A percentile compares a stretch with the other conserved stretches of the same genome.
These are phyloP conservation scores for Lasioglossum baleicum DNA, from an alignment of 1,140 invertebrate species.

Conservation along the genomic window DNA sequence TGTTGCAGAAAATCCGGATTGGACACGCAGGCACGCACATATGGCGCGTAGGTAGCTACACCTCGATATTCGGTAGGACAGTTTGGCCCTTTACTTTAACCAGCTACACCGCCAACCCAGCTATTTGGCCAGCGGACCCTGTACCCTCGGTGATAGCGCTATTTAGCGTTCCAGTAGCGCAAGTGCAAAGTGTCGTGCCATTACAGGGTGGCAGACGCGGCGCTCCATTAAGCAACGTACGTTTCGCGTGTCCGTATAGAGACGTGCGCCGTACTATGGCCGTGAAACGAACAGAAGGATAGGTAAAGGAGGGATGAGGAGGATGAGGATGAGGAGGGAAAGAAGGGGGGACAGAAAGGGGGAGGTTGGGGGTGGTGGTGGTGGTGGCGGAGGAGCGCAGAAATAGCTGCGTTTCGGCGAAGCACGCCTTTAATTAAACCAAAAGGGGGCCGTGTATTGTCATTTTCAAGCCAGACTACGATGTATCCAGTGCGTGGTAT, in stretches of 20 bases:
- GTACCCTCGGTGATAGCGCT: conserved; percentile 53
- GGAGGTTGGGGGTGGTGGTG: background rate
- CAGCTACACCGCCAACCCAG: conserved; percentile 10
- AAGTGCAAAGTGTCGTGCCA: conserved; percentile 65
- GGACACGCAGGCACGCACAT: background rate
- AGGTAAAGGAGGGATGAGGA: background rate
- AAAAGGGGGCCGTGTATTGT: conserved; percentile 68
- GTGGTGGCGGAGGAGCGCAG: conserved; percentile 3
- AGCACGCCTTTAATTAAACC: conserved; percentile 68
- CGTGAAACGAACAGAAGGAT: conserved; percentile 43
- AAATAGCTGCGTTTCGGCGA: conserved; percentile 55
- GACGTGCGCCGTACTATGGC: conserved; percentile 27
- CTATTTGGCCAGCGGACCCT: conserved; percentile 46
- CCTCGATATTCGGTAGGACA: conserved; percentile 26
- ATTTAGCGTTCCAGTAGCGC: conserved; percentile 54
- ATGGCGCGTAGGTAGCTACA: background rate
- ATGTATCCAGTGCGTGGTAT: conserved; percentile 42
- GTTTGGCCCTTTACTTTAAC: conserved; percentile 28
- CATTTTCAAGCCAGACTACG: conserved; percentile 54
- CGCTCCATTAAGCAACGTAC: conserved; percentile 63
- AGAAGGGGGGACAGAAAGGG: background rate
- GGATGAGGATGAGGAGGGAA: background rate
- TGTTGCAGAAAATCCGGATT: background rate
- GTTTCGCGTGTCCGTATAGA: conserved; percentile 42
- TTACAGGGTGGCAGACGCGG: conserved; percentile 56